Conservation (phyloP, 1,140 invertebrate species). For the Dufourea novaeangliae region DNA sequence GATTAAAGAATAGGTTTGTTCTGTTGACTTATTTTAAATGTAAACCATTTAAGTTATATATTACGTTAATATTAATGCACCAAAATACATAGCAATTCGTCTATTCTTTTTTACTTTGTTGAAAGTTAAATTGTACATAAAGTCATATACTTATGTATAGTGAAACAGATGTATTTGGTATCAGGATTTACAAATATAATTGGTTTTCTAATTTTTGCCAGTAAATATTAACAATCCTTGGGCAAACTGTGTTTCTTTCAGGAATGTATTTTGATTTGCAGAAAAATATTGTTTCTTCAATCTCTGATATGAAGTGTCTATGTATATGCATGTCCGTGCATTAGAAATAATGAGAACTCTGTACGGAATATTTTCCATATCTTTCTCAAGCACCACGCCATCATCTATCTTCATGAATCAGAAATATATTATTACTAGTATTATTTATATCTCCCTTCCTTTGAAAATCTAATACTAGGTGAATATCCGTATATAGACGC, state of each 20-base stretch:
- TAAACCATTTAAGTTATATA: conserved; percentile 43
- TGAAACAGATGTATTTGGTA: conserved; percentile 40
- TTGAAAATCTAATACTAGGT: conserved; percentile 57
- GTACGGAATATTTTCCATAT: conserved; percentile 45
- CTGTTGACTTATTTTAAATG: conserved; percentile 11
- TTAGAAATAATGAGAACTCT: conserved; percentile 59
- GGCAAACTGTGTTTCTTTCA: conserved; percentile 53
- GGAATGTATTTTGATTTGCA: conserved; percentile 72
- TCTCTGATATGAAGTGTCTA: conserved; percentile 54
- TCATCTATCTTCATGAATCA: conserved; percentile 56
- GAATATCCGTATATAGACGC: conserved; percentile 51
- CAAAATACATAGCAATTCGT: neutral
- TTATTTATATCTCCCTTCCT: conserved; percentile 59
- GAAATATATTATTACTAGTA: conserved; percentile 70
- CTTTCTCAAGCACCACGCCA: conserved; percentile 60
- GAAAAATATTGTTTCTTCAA: conserved; percentile 66
- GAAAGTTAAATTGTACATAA: conserved; percentile 34
- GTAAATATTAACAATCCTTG: conserved; percentile 32
- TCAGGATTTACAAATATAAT: conserved; percentile 50
- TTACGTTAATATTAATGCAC: conserved; percentile 10
- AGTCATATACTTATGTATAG: conserved; percentile 17
- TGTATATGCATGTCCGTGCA: conserved; percentile 43
- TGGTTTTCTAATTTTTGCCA: conserved; percentile 42
- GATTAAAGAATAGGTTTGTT: conserved; percentile 22
- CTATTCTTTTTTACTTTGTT: conserved; percentile 8